A percentile compares a stretch with the other conserved stretches of the same genome.
These are phyloP conservation scores for Cryptoleucopteryx plumbea DNA, from an alignment of 2,113 vertebrate genomes.

Conservation along the genomic window DNA sequence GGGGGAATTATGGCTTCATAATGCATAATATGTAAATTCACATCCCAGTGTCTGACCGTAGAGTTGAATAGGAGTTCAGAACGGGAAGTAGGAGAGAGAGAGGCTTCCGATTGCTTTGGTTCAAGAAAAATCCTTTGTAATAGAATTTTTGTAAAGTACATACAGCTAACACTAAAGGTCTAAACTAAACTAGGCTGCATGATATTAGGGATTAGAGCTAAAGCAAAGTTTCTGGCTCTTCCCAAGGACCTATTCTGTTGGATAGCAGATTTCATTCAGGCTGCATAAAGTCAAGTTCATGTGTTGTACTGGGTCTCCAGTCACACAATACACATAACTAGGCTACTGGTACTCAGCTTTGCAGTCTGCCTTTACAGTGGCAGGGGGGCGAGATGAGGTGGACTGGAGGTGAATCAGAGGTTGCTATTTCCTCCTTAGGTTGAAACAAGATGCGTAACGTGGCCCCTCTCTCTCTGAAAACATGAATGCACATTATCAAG, in stretches of 20 bases:
- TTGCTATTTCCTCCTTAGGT: neutral
- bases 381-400: fast-evolving
- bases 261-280: neutral
- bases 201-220: neutral
- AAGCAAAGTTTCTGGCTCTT: neutral
- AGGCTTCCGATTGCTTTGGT: neutral
- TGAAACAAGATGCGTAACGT: neutral
- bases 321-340: neutral
- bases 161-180: neutral
- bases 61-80: neutral
- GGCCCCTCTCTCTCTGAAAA: neutral
- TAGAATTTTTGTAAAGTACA: neutral
- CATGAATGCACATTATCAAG: neutral
- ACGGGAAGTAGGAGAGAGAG: neutral
- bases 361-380: neutral
- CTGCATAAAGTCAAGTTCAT: neutral
- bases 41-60: neutral
- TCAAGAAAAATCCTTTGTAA: neutral
- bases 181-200: neutral
- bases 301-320: too few relatives aligned
- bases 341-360: neutral
- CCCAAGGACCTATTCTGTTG: neutral
- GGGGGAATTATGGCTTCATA: neutral
- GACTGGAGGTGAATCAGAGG: neutral
- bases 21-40: neutral